Evolutionary conservation across 1,140 invertebrate genomes (phyloP).

Genomic region (Bombus sibiricus): DNA sequence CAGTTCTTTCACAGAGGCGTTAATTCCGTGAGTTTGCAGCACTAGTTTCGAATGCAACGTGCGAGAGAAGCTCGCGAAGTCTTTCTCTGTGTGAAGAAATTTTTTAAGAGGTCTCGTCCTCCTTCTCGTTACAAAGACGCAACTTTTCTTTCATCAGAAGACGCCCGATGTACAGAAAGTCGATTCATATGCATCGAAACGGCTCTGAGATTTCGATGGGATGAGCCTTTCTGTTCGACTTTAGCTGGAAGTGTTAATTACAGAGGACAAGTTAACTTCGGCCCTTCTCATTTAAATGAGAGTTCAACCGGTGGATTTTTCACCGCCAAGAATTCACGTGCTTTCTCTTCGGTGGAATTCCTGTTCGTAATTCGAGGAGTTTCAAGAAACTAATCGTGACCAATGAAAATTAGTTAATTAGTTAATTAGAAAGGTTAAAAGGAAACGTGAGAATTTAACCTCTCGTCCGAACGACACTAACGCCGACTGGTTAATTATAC

Average conservation of each 20-base stretch:
- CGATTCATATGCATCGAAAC: background rate
- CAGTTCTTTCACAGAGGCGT: background rate
- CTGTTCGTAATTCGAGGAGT: background rate
- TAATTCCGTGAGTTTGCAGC: constrained; percentile 33
- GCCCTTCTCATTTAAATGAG: constrained; percentile 18
- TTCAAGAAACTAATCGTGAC: background rate
- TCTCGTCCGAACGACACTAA: too few species aligned
- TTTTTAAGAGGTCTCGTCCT: background rate
- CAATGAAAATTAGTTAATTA: background rate
- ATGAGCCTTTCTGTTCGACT: background rate
- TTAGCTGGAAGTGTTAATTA: constrained; percentile 46
- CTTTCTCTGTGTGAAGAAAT: background rate
- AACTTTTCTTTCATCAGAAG: background rate
- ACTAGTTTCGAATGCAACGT: constrained; percentile 16
- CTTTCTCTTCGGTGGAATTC: background rate
- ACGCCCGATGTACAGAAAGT: background rate
- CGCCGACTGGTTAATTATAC: too few species aligned
- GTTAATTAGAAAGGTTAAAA: constrained; percentile 15
- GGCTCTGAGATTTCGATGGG: background rate
- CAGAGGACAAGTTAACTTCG: constrained; percentile 16
- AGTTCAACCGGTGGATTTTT: constrained; percentile 7
- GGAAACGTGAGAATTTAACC: too few species aligned
- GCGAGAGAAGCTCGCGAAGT: background rate
- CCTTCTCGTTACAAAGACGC: background rate
- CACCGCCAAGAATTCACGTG: background rate